phyloP scores from a whole-genome alignment of 53 echinoderm and acorn worm species.

The Holothuria leucospilota region DNA sequence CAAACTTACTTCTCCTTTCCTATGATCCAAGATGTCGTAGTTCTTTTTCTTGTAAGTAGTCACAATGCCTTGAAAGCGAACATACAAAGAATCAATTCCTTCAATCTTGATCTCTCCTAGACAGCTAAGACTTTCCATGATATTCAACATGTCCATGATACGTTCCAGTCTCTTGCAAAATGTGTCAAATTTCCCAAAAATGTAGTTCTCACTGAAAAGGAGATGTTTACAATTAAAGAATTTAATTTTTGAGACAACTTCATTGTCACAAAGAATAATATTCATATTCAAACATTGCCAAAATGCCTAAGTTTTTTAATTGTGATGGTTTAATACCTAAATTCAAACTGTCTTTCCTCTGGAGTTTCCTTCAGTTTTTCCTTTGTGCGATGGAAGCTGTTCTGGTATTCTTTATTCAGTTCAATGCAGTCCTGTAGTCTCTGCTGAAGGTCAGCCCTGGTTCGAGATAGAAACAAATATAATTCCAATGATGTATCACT shows the following conservation, averaged over 20 bases:
- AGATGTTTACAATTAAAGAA: not conserved
- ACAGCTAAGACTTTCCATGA: slow-evolving; percentile 90
- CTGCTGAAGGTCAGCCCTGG: slow-evolving; percentile 82
- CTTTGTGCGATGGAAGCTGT: slow-evolving; percentile 93
- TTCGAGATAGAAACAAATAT: not conserved
- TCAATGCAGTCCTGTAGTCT: slow-evolving; percentile 94
- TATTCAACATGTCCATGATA: slow-evolving; percentile 96
- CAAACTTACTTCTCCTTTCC: slow-evolving; percentile 91
- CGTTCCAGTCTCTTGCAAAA: slow-evolving; percentile 97
- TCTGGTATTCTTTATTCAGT: slow-evolving; percentile 96
- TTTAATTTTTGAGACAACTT: not conserved
- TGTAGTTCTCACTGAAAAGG: slow-evolving; percentile 94
- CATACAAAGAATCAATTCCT: slow-evolving; percentile 89
- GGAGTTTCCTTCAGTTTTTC: slow-evolving; percentile 94
- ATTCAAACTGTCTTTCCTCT: slow-evolving; percentile 99
- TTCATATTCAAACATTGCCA: too few relatives aligned
- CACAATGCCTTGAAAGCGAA: slow-evolving; percentile 94
- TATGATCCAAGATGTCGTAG: slow-evolving; percentile 95
- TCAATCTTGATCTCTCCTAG: slow-evolving; percentile 93
- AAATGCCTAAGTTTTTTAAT: too few relatives aligned
- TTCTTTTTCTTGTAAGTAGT: slow-evolving; percentile 98
- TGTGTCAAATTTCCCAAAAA: slow-evolving; percentile 99
- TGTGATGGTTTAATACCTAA: slow-evolving; percentile 69
- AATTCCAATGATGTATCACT: not conserved
- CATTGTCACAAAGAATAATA: too few relatives aligned